Percentiles rank a stretch among this genome's conserved stretches.
Conservation (phyloP, 30 jellyfish, hydroid and myxozoan genomes). For the Cassiopea andromeda region DNA sequence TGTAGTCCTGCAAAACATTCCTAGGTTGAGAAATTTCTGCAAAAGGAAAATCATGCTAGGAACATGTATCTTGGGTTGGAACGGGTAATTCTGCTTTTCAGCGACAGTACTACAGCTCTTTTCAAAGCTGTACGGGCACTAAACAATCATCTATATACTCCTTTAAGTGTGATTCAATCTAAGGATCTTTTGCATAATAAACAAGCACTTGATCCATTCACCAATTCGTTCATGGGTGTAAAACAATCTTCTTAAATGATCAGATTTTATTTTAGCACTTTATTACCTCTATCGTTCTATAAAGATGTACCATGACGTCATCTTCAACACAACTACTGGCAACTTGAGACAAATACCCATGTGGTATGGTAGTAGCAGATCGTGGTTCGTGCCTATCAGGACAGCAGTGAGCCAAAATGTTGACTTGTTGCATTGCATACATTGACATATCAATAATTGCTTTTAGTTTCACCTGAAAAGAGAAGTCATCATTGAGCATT, state of each 20-base stretch:
- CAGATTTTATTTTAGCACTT: too few species aligned
- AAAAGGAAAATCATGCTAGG: too few species aligned
- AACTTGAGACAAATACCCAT: constrained; percentile 43
- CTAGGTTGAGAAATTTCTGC: too few species aligned
- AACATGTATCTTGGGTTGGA: too few species aligned
- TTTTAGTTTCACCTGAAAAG: constrained; percentile 39
- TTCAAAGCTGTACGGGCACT: too few species aligned
- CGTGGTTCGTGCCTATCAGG: constrained; percentile 27
- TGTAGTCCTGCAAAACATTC: too few species aligned
- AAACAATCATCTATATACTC: too few species aligned
- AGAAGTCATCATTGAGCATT: background rate
- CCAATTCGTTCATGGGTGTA: too few species aligned
- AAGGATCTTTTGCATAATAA: background rate
- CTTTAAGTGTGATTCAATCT: too few species aligned
- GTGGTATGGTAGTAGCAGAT: constrained; percentile 24
- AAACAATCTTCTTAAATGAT: too few species aligned
- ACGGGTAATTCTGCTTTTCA: too few species aligned
- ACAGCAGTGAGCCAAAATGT: constrained; percentile 32
- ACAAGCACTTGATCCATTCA: background rate
- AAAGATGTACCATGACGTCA: constrained; percentile 2
- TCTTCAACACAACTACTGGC: constrained; percentile 6
- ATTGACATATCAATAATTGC: constrained; percentile 39
- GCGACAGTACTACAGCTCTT: too few species aligned
- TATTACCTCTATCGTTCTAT: constrained; percentile 41
- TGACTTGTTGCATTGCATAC: constrained; percentile 39